phyloP scores from a whole-genome alignment of 2,888 invertebrate species.

The Epinotia brunnichana region DNA sequence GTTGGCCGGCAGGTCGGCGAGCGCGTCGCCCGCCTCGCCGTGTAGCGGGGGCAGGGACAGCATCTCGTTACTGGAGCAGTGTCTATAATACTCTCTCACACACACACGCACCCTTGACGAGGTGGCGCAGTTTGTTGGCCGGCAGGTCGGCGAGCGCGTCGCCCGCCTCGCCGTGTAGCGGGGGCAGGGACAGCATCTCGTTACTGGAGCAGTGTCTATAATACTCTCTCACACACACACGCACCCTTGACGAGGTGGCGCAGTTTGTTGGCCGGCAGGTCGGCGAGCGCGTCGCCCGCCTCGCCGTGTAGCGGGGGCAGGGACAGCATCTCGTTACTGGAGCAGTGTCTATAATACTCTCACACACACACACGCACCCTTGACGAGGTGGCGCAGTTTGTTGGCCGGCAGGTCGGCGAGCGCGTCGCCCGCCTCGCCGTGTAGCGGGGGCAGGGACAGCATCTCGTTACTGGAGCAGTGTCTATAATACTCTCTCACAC shows the following conservation, averaged over 20 bases:
- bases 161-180: conserved; percentile 89
- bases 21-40: conserved; percentile 91
- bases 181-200: conserved; percentile 91
- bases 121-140: conserved; percentile 91
- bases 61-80: conserved; percentile 58
- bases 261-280: conserved; percentile 92
- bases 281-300: conserved; percentile 63
- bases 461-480: conserved; percentile 95
- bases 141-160: conserved; percentile 87
- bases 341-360: conserved; percentile 93
- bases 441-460: conserved; percentile 91
- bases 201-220: no score
- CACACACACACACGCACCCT: no score
- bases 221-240: not conserved
- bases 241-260: conserved; percentile 93
- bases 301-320: conserved; percentile 54
- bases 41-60: conserved; percentile 91
- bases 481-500: conserved; percentile 78
- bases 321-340: conserved; percentile 86
- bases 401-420: conserved; percentile 92
- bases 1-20: conserved; percentile 91
- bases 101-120: conserved; percentile 58
- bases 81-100: no score
- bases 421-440: conserved; percentile 91
- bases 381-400: conserved; percentile 88